Evolutionary conservation across 2,888 invertebrate genomes (phyloP).

Genomic region (Zhuqinia jingwanae): DNA sequence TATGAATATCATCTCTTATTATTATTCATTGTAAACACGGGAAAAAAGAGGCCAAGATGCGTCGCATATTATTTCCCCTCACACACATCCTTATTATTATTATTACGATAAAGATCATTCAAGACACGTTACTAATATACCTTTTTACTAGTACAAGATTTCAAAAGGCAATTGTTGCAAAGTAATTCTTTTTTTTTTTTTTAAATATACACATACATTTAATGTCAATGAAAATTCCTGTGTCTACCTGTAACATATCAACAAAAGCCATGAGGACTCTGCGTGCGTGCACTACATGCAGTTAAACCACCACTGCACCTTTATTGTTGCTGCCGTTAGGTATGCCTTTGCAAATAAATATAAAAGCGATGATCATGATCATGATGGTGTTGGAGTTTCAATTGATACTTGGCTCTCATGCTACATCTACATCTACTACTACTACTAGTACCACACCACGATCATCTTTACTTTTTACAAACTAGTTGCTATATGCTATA

Average conservation of each 20-base stretch:
- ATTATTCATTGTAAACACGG: neutral
- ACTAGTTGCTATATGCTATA: conserved; percentile 39
- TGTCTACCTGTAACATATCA: conserved; percentile 64
- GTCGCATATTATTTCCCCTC: conserved; percentile 17
- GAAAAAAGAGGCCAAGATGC: conserved; percentile 32
- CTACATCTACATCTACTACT: conserved; percentile 3
- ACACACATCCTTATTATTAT: neutral
- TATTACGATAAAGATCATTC: neutral
- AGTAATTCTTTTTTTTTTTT: no score
- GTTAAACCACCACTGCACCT: neutral
- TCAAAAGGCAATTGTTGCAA: conserved; percentile 33
- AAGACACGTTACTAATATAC: conserved; percentile 11
- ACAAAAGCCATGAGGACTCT: conserved; percentile 24
- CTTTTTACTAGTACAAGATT: conserved; percentile 32
- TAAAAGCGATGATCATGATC: no score
- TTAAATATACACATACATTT: neutral
- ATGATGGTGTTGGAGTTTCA: neutral
- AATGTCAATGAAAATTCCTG: conserved; percentile 27
- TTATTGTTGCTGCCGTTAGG: conserved; percentile 24
- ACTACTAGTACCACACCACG: neutral
- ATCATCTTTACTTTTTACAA: conserved; percentile 2
- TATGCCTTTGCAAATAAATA: conserved; percentile 29
- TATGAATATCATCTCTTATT: neutral
- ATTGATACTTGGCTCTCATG: neutral
- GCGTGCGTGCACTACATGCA: neutral